These are phyloP conservation scores for Pseudorasbora parva DNA, from an alignment of 2,113 vertebrate genomes.

Conservation along the genomic window DNA sequence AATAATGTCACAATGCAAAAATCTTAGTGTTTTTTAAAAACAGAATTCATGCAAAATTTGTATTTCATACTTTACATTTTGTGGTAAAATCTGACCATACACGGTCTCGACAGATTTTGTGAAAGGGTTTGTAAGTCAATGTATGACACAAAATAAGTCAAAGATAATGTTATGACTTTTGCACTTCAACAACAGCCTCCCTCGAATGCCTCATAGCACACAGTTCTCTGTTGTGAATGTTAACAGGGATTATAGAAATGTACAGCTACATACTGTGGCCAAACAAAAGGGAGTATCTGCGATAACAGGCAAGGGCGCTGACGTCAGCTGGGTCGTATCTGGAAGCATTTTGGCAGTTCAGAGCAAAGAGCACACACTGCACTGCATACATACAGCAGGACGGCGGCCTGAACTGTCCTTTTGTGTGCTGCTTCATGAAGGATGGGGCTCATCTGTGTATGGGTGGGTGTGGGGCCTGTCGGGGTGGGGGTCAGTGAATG, in stretches of 20 bases:
- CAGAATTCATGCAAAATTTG: not conserved
- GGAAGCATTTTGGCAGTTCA: conserved; percentile 13
- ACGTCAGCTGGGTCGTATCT: conserved; percentile 31
- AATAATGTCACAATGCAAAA: not conserved
- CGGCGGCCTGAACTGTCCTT: conserved; percentile 19
- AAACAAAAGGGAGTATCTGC: conserved; percentile 5
- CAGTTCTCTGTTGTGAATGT: not conserved
- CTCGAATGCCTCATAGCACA: not conserved
- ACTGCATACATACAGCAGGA: not conserved
- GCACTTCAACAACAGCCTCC: not conserved
- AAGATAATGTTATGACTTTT: not conserved
- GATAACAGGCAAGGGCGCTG: not conserved
- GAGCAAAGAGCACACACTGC: conserved; percentile 22
- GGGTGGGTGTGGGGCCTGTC: conserved; percentile 14
- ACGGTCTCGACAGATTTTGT: not conserved
- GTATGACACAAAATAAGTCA: not conserved
- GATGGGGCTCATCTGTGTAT: conserved; percentile 23
- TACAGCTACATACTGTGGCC: not conserved
- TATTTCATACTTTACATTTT: not conserved
- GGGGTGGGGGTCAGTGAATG: conserved; percentile 18
- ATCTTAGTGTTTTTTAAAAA: not conserved
- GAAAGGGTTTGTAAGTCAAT: conserved; percentile 14
- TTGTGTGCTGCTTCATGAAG: conserved; percentile 32
- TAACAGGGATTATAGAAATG: not conserved
- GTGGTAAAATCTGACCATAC: not conserved